Base-by-base conservation (phyloP, 2,113 vertebrate species). In the Malurus elegans region DNA sequence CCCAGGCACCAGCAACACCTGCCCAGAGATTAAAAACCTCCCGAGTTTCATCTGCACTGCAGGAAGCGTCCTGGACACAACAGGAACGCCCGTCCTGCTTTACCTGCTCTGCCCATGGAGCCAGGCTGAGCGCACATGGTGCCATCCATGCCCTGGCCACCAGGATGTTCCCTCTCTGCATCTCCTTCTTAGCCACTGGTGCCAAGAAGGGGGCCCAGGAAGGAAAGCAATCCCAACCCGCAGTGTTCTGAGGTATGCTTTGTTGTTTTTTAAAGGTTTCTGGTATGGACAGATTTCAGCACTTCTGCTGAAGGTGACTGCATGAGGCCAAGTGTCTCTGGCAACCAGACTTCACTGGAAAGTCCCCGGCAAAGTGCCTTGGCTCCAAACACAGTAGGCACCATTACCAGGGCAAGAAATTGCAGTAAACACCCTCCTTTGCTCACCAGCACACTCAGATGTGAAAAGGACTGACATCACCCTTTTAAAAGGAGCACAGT, bases 401-500 rank as follows among this genome's bases (percentile, higher is more conserved):
- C 7, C 40, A 47, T 53, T 48, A 85, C 47, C 75, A 86, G 60
- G 48, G 16, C 47, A 90, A 92, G 53, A 78, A 83, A 74, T 19
- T 21, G 47, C 64, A 92, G 12, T 64, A 57, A 93, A 56, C 2
- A 4, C 26, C 34, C 31, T 90, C 36, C 65, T 86, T 79, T 71
- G 42, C 92, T 93, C 65, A 50, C 48, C 45, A 75, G 66, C 38
- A 69, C 44, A 18, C 60, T 80, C 72, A 67, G 71, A 90, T 5
- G 28, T 8, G n/a, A 81, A 83, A 83, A 83, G 26, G 40, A 70
- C 69, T 92, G 88, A 93, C 83, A 88, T 72, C 92, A 93, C 72
- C 65, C 54, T 81, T 90, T 76, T 12, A 86, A 86, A 90, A 82
- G 3, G 12, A 93, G 53, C 57, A 93, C 51, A 86, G 82, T 61